Base-by-base conservation (phyloP, 2,797 vertebrate species). In the Hoplostethus mediterraneus region DNA sequence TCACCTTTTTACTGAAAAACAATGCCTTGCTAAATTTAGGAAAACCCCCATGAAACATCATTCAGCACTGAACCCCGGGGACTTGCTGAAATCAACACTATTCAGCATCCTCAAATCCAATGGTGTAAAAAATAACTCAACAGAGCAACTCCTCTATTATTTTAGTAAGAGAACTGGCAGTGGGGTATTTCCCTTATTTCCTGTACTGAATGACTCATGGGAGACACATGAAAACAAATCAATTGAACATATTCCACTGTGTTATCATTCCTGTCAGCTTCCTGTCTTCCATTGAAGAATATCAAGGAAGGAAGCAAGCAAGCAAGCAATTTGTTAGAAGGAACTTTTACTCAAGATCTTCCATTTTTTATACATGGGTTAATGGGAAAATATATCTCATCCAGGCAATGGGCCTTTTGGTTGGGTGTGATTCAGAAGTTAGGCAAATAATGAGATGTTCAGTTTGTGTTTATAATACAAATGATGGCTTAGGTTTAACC, bases 151-250 rank as follows among this genome's bases (percentile, higher is more conserved):
- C 3, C 0, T 42, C 36, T 14, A 17, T 54, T 9, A n/a, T 48
- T 7, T 5, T 40, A 4, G 36, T 3, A 28, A 21, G 7, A 52
- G n/a, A 9, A 59, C 25, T 42, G 30, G 13, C 38, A 9, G 21
- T 59, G 66, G 1, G 47, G 53, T 17, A 48, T 21, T 9, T 13
- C 30, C 13, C 57, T 57, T 11, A n/a, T 73, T 71, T 67, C 60
- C 65, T 64, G 62, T 67, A 55, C 64, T 40, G 25, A 64, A 17
- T 74, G 48, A 82, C 48, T 75, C 38, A 54, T 9, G 1, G 21
- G 16, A 11, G 61, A 61, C 62, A 78, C 67, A 78, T 58, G 17
- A 82, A 21, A 73, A 48, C 38, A 58, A 66, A 70, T 40, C 3
- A 40, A 40, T 9, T 10, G 51, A 72, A n/a, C 13, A 47, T 36